Evolutionary conservation across 2,113 vertebrate genomes (phyloP).

Genomic region (Megaptera novaeangliae): DNA sequence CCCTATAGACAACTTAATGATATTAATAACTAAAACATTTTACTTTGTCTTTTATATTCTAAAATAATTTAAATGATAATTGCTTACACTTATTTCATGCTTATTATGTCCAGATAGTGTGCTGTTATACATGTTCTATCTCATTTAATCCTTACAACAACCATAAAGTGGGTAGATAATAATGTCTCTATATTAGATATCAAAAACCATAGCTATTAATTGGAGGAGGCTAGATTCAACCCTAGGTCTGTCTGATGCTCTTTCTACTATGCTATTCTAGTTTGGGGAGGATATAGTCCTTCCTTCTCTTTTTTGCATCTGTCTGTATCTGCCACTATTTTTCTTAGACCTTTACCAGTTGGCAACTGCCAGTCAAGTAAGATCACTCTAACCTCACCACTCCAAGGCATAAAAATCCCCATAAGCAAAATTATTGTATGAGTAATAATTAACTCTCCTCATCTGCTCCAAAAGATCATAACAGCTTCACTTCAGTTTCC

Average conservation of each 20-base stretch:
- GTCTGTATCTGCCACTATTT: neutral
- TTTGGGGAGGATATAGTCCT: neutral
- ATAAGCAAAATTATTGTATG: neutral
- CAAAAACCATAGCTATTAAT: neutral
- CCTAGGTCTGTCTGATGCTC: neutral
- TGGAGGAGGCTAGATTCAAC: neutral
- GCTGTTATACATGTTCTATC: neutral
- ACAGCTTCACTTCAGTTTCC: neutral
- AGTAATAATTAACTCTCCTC: neutral
- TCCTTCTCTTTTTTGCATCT: neutral
- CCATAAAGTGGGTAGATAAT: neutral
- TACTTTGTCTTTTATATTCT: neutral
- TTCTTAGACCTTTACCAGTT: neutral
- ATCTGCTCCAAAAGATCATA: neutral
- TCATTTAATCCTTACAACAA: neutral
- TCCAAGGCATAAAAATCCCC: neutral
- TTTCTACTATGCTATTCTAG: neutral
- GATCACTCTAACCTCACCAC: neutral
- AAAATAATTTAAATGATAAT: neutral
- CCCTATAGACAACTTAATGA: neutral
- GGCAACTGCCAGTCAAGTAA: neutral
- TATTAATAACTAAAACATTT: neutral
- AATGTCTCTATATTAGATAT: neutral
- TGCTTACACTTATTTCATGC: neutral
- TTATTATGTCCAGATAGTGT: neutral